A percentile compares a stretch with the other conserved stretches of the same genome.
Conservation (phyloP, 2,797 vertebrate species). For the Cynodonichthys magdalenae region DNA sequence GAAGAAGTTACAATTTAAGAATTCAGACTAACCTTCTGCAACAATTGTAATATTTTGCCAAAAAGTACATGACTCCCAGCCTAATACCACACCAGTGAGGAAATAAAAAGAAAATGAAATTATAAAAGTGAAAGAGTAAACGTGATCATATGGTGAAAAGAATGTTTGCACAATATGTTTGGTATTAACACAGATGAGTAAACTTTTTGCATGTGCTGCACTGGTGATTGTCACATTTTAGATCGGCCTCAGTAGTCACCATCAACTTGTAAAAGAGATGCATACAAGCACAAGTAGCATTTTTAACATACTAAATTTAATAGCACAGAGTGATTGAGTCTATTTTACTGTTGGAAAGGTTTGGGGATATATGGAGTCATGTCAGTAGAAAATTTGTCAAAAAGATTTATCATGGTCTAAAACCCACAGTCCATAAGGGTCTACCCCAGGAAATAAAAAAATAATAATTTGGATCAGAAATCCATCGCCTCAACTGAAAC, state of each 20-base stretch:
- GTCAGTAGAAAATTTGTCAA: constrained; percentile 71
- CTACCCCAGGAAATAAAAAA: constrained; percentile 38
- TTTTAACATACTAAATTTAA: constrained; percentile 42
- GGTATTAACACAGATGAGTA: not conserved
- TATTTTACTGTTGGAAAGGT: constrained; percentile 44
- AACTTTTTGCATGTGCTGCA: not conserved
- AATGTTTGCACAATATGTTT: too few species aligned
- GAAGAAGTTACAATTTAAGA: constrained; percentile 10
- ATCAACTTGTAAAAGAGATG: not conserved
- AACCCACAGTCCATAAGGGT: constrained; percentile 40
- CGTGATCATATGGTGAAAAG: not conserved
- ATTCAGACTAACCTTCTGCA: constrained; percentile 6
- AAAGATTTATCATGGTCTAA: constrained; percentile 55
- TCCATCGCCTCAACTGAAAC: constrained; percentile 39
- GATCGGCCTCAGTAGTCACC: not conserved
- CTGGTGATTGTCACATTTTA: too few species aligned
- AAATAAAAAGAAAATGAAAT: not conserved
- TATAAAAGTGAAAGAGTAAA: not conserved
- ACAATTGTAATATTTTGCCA: not conserved
- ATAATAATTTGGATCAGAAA: constrained; percentile 51
- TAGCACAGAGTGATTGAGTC: constrained; percentile 40
- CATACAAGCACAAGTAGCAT: constrained; percentile 42
- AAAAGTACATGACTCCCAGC: too few species aligned
- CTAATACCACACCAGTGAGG: not conserved
- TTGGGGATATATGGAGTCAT: constrained; percentile 54